Conservation (phyloP, 2,113 vertebrate species). For the Crotalus viridis region DNA sequence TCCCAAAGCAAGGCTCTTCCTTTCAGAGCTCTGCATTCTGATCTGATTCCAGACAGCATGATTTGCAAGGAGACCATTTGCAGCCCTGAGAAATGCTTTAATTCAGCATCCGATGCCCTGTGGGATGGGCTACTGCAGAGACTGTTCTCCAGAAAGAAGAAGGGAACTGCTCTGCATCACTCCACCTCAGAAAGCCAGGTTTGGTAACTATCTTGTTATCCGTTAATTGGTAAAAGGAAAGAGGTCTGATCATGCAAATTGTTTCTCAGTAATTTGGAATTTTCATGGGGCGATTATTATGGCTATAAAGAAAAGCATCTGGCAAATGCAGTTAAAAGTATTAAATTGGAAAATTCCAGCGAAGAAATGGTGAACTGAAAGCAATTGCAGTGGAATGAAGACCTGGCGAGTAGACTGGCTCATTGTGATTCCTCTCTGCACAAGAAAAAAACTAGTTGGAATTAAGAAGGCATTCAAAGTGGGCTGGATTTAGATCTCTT, state of each 20-base stretch:
- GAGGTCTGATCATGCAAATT: not conserved
- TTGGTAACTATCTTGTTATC: not conserved
- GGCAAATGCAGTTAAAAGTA: not conserved
- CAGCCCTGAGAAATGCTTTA: not conserved
- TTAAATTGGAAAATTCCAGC: conserved; percentile 5
- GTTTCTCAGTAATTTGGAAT: not conserved
- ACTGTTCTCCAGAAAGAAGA: not conserved
- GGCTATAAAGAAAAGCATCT: not conserved
- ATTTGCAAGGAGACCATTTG: not conserved
- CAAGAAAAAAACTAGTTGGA: too few species aligned
- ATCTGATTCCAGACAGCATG: not conserved
- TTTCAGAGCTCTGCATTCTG: not conserved
- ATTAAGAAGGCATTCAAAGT: too few species aligned
- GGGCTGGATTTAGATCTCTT: not conserved
- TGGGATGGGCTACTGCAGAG: not conserved
- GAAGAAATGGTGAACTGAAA: not conserved
- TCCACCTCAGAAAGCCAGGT: not conserved
- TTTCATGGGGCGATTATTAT: not conserved
- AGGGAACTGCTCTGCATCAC: not conserved
- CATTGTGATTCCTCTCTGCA: too few species aligned
- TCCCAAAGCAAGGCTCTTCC: conserved; percentile 9
- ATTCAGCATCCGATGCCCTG: not conserved
- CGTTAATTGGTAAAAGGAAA: not conserved
- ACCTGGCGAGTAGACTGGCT: not conserved
- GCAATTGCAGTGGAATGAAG: not conserved